Conservation (phyloP, 1,140 invertebrate species). For the Hetaerina americana region DNA sequence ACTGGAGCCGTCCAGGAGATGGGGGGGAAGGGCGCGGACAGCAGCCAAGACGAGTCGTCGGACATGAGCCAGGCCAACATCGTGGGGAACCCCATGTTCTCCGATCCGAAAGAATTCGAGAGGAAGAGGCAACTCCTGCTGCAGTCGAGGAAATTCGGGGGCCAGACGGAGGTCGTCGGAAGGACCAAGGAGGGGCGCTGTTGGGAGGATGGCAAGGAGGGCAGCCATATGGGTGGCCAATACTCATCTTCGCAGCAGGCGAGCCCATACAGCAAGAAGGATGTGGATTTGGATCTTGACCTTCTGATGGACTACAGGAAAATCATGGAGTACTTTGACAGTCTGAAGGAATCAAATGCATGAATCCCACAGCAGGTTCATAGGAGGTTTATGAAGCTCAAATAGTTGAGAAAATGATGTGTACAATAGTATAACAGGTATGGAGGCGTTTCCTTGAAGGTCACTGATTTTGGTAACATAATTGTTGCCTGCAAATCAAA, state of each 20-base stretch:
- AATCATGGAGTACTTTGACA: constrained; percentile 95
- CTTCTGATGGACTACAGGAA: constrained; percentile 92
- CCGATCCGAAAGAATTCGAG: constrained; percentile 25
- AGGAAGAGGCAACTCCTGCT: constrained; percentile 1
- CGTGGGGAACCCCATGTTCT: constrained; percentile 78
- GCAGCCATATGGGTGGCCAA: constrained; percentile 28
- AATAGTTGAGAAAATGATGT: no score
- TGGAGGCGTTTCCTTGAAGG: no score
- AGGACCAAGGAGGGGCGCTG: constrained; percentile 22
- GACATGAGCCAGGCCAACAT: constrained; percentile 70
- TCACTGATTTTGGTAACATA: no score
- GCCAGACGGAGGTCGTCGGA: constrained; percentile 21
- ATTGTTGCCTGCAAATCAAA: no score
- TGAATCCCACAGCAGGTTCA: no score
- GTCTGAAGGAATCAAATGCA: constrained; percentile 73
- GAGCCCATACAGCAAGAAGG: constrained; percentile 6
- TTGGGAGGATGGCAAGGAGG: constrained; percentile 30
- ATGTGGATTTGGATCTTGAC: constrained; percentile 52
- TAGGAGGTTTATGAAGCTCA: no score
- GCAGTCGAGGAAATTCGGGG: background rate
- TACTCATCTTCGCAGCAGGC: no score
- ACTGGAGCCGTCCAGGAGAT: constrained; percentile 2
- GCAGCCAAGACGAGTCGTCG: constrained; percentile 19
- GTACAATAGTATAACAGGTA: no score
- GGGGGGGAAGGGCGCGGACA: constrained; percentile 4